Evolutionary conservation across 2,888 invertebrate species (phyloP), one percentile per base, ranked within the genome.

Genomic region (Parnassius apollo): DNA sequence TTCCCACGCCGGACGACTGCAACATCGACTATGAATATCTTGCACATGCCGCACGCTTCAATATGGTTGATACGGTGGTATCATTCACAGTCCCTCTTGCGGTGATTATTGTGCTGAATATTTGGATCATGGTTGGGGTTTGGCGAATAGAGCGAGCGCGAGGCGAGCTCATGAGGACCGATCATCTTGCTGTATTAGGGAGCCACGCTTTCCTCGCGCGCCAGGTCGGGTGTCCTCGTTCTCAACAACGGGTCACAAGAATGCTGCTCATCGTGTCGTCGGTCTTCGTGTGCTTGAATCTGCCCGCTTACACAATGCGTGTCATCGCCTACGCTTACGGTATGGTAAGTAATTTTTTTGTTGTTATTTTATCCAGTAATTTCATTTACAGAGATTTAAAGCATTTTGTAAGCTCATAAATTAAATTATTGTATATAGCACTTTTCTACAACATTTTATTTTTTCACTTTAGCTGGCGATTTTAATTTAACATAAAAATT

Each of bases 231-330:
- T 81, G 83, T 18, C 87, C 85, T 59, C 89, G 89, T 56, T 93
- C 94, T 0, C 95, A 95, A 76, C 92, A 94, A 25, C 94, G 94
- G 75, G 93, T 97, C 66, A 97, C 96, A 48, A 94, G 95, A 76
- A 97, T 97, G 96, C 88, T 97, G 62, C 93, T 97, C 42, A 91
- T 96, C 59, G 96, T 97, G 0, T 97, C 97, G 2, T 94, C 95
- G 0, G 95, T 95, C 0, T 97, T 96, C 81, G 93, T 97, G 10
- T 89, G 94, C 53, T 92, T 97, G 59, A 97, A 97, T 83, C 79
- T 96, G 63, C 96, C 96, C 0, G 95, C 95, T 44, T 96, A 96
- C 83, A 92, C 94, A 58, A 92, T 96, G 85, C 89, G 96, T 63
- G 86, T 95, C 42, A 83, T 94, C 70, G 93, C 94, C 13, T 95